These are phyloP conservation scores for Ceratosolen solmsi DNA, from an alignment of 1,140 invertebrate species.

Conservation along the genomic window DNA sequence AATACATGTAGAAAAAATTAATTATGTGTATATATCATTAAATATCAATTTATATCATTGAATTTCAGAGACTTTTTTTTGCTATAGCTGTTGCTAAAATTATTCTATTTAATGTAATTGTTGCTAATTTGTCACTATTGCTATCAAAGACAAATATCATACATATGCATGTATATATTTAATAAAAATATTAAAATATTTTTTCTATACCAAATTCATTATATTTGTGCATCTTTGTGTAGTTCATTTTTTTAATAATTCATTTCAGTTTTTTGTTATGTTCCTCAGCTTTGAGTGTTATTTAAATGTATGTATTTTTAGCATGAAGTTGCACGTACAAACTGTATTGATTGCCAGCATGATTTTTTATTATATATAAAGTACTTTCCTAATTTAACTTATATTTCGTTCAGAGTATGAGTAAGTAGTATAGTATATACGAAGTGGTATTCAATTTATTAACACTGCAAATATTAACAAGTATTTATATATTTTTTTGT, in stretches of 20 bases:
- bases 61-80: not conserved
- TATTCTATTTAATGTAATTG: not conserved
- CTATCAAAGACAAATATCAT: not conserved
- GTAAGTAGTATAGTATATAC: not conserved
- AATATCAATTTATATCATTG: too few relatives aligned
- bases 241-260: not conserved
- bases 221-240: not conserved
- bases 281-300: constrained; percentile 36
- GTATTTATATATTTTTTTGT: not conserved
- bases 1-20: too few relatives aligned
- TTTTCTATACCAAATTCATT: not conserved
- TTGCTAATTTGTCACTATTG: constrained; percentile 1
- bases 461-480: constrained; percentile 2
- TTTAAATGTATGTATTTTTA: constrained; percentile 20
- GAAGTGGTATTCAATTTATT: constrained; percentile 1
- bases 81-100: constrained; percentile 23
- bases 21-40: too few relatives aligned
- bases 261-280: not conserved
- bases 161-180: constrained; percentile 11
- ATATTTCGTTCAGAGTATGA: not conserved
- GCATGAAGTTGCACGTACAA: constrained; percentile 8
- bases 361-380: not conserved
- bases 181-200: not conserved
- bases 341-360: not conserved
- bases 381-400: not conserved